A percentile compares a stretch with the other conserved stretches of the same genome.
phyloP scores from a whole-genome alignment of 2,888 invertebrate species.

The Temnothorax rugatulus region DNA sequence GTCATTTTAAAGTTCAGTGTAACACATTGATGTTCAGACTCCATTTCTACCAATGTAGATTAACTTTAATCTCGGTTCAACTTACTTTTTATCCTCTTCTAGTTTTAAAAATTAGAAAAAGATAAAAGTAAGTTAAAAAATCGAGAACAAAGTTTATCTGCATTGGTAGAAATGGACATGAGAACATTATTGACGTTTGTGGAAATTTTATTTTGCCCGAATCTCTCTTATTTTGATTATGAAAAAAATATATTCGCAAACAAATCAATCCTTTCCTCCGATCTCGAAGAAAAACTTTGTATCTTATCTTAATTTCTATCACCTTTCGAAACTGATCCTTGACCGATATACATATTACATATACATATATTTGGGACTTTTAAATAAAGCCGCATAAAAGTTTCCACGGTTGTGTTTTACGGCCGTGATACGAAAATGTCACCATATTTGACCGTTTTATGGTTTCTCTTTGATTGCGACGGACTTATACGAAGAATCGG shows the following conservation, averaged over 20 bases:
- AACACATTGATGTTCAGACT: not conserved
- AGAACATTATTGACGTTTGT: not conserved
- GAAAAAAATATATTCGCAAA: not conserved
- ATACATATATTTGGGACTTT: not conserved
- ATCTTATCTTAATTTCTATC: not conserved
- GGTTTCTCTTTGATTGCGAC: not conserved
- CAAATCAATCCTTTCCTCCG: not conserved
- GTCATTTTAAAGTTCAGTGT: not conserved
- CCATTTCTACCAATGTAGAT: no score
- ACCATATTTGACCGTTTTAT: constrained; percentile 16
- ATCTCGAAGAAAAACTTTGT: not conserved
- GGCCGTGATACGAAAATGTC: constrained; percentile 6
- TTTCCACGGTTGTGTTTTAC: not conserved
- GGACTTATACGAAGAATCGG: not conserved
- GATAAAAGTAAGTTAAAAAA: no score
- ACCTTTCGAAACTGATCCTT: constrained; percentile 11
- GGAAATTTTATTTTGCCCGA: no score
- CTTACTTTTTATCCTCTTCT: no score
- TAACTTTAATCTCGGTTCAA: no score
- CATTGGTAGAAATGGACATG: no score
- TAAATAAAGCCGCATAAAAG: not conserved
- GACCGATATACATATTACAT: constrained; percentile 6
- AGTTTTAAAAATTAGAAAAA: no score
- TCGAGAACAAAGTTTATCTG: no score
- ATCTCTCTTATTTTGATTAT: not conserved